Evolutionary conservation across 2,888 invertebrate genomes (phyloP), one percentile per base, ranked within the genome.

Genomic region (Noctuana brunneofusca): DNA sequence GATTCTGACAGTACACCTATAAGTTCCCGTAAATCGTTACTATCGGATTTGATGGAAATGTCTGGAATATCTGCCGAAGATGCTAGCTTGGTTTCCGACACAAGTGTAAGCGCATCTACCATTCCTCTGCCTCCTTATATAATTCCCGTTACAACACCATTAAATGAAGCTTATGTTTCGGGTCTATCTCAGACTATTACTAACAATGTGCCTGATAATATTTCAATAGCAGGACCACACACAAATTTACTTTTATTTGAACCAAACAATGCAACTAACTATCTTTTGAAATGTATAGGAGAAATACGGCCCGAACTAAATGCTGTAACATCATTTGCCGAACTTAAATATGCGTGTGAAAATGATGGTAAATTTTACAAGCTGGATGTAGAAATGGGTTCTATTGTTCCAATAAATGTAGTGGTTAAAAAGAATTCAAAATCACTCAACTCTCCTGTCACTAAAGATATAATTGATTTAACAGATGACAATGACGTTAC

Each of bases 41-140:
- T 91, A 30, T 89, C 89, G 0, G 89, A 90, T 72, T 78, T 91
- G 66, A 91, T 91, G 91, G 84, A 85, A 79, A 88, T 91, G 87
- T 90, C 90, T 9, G 91, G 91, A 9, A 91, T 91, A 71, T 81
- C 81, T 11, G 73, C 79, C 58, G 88, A 88, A 66, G 89, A 90
- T 60, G 66, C 75, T 32, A 56, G 18, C 16, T 14, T 30, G 27
- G 18, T 56, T 22, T n/a, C 41, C 1, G 56, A 56, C 11, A 4
- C 9, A 14, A 52, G 16, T 8, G 41, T 16, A 41, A 41, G 16
- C 16, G 3, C 16, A 43, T 43, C 43, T 3, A 1, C 6, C 11
- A 11, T 8, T 16, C 18, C 43, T 43, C 6, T 56, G 8, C 56
- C 56, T 8, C 56, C 43, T 30, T 30, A 56, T 43, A 56, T 56